phyloP scores from a whole-genome alignment of 2,797 vertebrate species.

The Tragopan temminckii region DNA sequence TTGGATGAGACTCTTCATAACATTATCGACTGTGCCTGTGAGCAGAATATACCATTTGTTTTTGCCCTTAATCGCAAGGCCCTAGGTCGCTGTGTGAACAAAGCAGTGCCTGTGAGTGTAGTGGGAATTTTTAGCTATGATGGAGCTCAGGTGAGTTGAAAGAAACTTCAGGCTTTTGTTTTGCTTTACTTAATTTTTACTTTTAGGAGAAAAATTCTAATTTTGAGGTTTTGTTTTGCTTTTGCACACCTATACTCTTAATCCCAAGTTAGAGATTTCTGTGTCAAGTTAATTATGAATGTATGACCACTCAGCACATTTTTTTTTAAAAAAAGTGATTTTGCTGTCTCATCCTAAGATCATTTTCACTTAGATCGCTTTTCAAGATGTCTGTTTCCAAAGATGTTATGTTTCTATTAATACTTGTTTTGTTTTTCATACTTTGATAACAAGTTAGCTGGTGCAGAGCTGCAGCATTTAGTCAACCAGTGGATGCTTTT shows the following conservation, averaged over 20 bases:
- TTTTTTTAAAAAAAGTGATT: background rate
- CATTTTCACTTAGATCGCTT: background rate
- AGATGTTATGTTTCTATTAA: background rate
- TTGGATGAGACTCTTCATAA: constrained; percentile 95
- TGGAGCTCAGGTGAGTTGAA: constrained; percentile 92
- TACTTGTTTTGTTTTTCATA: background rate
- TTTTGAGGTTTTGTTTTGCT: background rate
- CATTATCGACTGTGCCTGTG: constrained; percentile 92
- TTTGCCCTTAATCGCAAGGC: constrained; percentile 96
- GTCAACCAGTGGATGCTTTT: background rate
- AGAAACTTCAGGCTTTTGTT: background rate
- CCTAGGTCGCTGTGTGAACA: constrained; percentile 93
- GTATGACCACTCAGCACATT: background rate
- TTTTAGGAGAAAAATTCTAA: background rate
- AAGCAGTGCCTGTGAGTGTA: constrained; percentile 94
- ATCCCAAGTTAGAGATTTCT: background rate
- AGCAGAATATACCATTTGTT: constrained; percentile 94
- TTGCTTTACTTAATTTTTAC: background rate
- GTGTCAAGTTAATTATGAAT: background rate
- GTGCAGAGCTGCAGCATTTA: background rate
- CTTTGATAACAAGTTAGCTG: background rate
- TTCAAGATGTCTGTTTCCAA: background rate
- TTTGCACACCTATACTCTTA: background rate
- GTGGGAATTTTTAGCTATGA: constrained; percentile 99
- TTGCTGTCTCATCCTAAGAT: background rate